Conservation (phyloP, 1,140 invertebrate genomes). For the Coptotermes formosanus region DNA sequence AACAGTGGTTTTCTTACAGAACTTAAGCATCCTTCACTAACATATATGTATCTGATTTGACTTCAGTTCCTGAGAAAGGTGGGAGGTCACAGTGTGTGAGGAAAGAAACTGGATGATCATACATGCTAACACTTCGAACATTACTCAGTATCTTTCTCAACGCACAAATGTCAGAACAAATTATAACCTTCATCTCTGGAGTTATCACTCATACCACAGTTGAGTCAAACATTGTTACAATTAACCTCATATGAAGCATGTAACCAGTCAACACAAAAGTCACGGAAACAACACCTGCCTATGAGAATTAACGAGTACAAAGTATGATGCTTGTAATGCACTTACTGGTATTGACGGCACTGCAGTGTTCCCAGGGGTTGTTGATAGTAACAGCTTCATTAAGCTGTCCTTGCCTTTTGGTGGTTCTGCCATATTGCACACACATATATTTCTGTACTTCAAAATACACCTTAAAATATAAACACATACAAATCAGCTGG, state of each 20-base stretch:
- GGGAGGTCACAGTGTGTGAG: too few relatives aligned
- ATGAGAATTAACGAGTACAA: neutral
- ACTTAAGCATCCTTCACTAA: too few relatives aligned
- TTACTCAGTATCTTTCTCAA: neutral
- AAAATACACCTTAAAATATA: too few relatives aligned
- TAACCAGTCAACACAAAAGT: neutral
- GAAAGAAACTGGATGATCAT: neutral
- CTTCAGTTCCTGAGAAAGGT: too few relatives aligned
- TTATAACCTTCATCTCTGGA: neutral
- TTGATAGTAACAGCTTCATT: constrained; percentile 33
- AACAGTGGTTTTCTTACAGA: too few relatives aligned
- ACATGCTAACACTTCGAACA: neutral
- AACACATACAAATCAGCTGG: too few relatives aligned
- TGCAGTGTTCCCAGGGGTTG: constrained; percentile 1
- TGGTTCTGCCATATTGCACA: constrained; percentile 23
- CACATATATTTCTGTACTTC: constrained; percentile 26
- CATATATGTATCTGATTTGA: too few relatives aligned
- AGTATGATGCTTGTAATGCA: neutral
- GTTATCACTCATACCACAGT: neutral
- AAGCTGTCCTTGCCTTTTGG: constrained; percentile 31
- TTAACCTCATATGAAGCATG: neutral
- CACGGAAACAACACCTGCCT: neutral
- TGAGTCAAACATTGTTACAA: neutral
- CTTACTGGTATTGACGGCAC: constrained; percentile 21
- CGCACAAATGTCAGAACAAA: neutral